Evolutionary conservation across 2,113 vertebrate genomes (phyloP), one percentile per base, ranked within the genome.

Genomic region (Rhadina sibilatrix): DNA sequence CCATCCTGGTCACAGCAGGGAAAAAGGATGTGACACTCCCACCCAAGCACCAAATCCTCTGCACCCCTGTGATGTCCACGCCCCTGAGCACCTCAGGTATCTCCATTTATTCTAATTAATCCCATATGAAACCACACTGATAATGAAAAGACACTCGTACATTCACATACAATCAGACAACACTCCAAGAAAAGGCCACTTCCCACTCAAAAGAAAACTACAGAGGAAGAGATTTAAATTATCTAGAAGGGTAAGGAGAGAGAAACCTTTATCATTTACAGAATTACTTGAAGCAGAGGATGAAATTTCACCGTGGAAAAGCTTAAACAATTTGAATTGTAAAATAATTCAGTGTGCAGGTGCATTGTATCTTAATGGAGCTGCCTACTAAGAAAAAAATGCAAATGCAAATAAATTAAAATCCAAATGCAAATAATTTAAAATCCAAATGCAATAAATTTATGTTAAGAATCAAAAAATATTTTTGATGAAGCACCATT

Each of bases 271-370:
- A 72, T 78, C 59, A 33, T 69, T 63, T n/a, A 35, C 38, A 47
- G 78, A 71, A 60, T 79, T 69, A 78, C 76, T 86, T 42, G 14
- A 77, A 87, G 50, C 40, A 44, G 1, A 90, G 64, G 33, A 78
- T 82, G 35, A 59, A 77, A 74, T 81, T 90, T 64, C 44, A 77
- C 30, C 44, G 52, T 9, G 53, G 35, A 81, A 94, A 85, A 88
- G 65, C 75, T 50, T 69, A 31, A 77, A 81, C 68, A 53, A 77
- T 63, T 66, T 72, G 86, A 81, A 84, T 35, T 84, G 74, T 90
- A 81, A 90, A 90, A 50, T 40, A 53, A 72, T 66, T 90, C n/a
- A 49, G 18, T 28, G 63, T 10, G 11, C 25, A 81, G 86, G 25
- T 84, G 53, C 52, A 27, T 13, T 80, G 59, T 63, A 50, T 35